Conservation (phyloP, 1,140 invertebrate species). For the Drosophila saltans region DNA sequence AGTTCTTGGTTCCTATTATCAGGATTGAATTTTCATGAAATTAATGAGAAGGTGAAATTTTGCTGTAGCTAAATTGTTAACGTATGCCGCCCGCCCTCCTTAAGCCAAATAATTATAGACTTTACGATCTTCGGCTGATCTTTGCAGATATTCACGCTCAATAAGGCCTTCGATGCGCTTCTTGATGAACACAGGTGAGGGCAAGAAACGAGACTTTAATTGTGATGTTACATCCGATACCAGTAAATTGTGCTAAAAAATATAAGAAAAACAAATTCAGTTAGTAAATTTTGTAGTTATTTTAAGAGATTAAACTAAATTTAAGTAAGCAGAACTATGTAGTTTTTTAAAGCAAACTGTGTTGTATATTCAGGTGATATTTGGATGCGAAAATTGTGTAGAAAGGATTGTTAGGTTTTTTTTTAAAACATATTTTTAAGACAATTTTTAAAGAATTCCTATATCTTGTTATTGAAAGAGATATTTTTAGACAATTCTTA, state of each 20-base stretch:
- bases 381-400: too few species aligned
- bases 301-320: too few species aligned
- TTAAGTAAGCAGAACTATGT: too few species aligned
- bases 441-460: too few species aligned
- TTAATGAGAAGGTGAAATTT: conserved; percentile 32
- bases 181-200: conserved; percentile 98
- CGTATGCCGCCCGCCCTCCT: conserved; percentile 5
- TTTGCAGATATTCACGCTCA: conserved; percentile 98
- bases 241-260: conserved; percentile 92
- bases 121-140: conserved; percentile 97
- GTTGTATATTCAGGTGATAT: too few species aligned
- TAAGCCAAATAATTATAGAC: conserved; percentile 96
- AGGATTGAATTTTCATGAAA: conserved; percentile 8
- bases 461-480: too few species aligned
- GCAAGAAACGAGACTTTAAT: conserved; percentile 97
- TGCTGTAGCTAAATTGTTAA: neutral
- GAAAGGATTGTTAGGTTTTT: too few species aligned
- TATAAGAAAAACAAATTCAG: neutral
- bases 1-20: conserved; percentile 27
- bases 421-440: too few species aligned
- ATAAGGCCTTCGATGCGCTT: conserved; percentile 99
- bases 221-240: conserved; percentile 99
- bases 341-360: too few species aligned
- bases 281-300: too few species aligned
- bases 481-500: too few species aligned